Base-by-base conservation (phyloP, 1,140 invertebrate species). In the Mizuhopecten yessoensis region DNA sequence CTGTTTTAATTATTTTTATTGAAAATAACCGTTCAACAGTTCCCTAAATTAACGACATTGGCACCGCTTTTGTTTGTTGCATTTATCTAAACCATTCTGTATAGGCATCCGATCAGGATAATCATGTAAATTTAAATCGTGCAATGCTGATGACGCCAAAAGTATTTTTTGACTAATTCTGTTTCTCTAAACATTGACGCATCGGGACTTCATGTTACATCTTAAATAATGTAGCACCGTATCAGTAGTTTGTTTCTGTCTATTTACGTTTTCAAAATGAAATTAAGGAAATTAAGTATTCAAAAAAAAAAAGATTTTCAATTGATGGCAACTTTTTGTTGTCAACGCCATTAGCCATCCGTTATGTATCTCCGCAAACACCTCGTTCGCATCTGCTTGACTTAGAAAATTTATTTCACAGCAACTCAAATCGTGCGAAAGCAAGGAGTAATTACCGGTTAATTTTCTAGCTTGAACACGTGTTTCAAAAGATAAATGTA, bases 401-500 rank as follows among this genome's bases (percentile, higher is more conserved):
- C 57, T 17, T 75, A n/a, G 57, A 75, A n/a, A n/a, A 75, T 75
- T 75, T 75, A 75, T 75, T 75, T 75, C 57, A 75, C 57, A 75
- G 57, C 57, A 75, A 75, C 57, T 75, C n/a, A 75, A 75, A 75
- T 75, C 57, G 57, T 75, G 57, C 57, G 57, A 75, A 75, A 75
- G 57, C 57, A 75, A 75, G 57, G 1, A 75, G 57, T 75, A 75
- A 75, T 75, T 75, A 75, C 57, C 57, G 57, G 57, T 29, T 75
- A 75, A 75, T 75, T 75, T 75, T 75, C 57, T 75, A 75, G 57
- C 57, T 75, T 75, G 57, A 75, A 75, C 57, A 75, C 57, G 57
- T 75, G 57, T 75, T 75, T 75, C 57, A 75, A 75, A 75, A 75
- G 57, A 75, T 75, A 75, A 75, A 75, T 75, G 57, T 75, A 75